Base-by-base conservation (phyloP, 2,113 vertebrate genomes). In the Ceratotherium simum region DNA sequence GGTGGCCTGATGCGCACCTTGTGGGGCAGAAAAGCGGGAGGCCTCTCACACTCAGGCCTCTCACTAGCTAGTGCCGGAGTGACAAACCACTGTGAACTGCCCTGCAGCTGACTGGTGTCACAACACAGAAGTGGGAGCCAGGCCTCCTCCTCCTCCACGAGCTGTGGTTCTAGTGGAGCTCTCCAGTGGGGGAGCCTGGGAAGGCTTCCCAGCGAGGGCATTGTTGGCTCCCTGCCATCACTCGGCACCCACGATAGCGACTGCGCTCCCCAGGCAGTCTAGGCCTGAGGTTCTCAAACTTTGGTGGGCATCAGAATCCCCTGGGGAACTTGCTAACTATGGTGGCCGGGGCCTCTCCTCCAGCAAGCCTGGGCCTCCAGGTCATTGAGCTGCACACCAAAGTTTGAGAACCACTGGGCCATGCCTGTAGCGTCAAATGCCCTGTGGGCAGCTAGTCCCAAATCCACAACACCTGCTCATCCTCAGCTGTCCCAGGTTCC, bases 51-150 rank as follows among this genome's bases (percentile, higher is more conserved):
- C 54, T 42, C 42, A 56, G 16, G 33, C 12, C 42, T 42, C 42
- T 42, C 42, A 42, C 42, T 46, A 29, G 33, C 27, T 39, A 83
- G 42, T 6, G 1, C 12, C 29, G 23, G 25, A 56, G 10, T 9
- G 51, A 46, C 46, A 67, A 60, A 46, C 2, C 39, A 33, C 33
- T 21, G 46, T 21, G 27, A 12, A 12, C 27, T 8, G 9, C 10
- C 46, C 39, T 23, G 0, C n/a, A 8, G 51, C 23, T 14, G 62
- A n/a, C 21, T 18, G 20, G 14, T 48, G 23, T 65, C 85, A 60
- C 39, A 17, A 27, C 48, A 11, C 0, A 0, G 51, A 33, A 8
- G 36, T 6, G 8, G 23, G 48, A 56, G 4, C 46, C 56, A 62
- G 25, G 23, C 58, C 39, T 62, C 48, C 48, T 48, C 16, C 83